Evolutionary conservation across 1,140 invertebrate genomes (phyloP).

Genomic region (Magallana angulata): DNA sequence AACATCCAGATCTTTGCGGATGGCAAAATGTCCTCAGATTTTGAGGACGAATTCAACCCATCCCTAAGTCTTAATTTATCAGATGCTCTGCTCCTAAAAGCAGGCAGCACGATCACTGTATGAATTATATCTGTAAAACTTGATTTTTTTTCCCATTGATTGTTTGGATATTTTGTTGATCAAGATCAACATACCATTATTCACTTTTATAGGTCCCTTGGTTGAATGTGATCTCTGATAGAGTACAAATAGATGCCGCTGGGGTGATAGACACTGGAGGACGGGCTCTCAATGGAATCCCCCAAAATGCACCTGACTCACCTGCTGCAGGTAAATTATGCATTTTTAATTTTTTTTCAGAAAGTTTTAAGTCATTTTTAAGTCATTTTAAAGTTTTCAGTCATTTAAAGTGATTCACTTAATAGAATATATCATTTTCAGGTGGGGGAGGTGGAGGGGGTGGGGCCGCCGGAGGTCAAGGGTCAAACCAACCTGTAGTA

Average conservation of each 20-base stretch:
- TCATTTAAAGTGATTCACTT: too few species aligned
- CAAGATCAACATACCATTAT: too few species aligned
- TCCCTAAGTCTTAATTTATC: constrained; percentile 62
- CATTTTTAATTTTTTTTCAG: too few species aligned
- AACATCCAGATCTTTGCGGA: constrained; percentile 67
- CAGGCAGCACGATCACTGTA: constrained; percentile 69
- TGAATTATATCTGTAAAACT: not conserved
- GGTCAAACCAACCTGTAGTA: constrained; percentile 57
- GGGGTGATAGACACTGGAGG: constrained; percentile 62
- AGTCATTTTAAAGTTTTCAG: too few species aligned
- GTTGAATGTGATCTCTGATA: constrained; percentile 62
- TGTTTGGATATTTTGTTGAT: not conserved
- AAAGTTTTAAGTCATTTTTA: too few species aligned
- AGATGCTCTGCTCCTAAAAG: constrained; percentile 63
- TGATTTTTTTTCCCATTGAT: not conserved
- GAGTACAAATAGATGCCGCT: constrained; percentile 68
- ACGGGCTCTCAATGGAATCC: constrained; percentile 50
- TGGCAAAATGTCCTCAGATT: constrained; percentile 64
- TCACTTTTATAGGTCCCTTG: constrained; percentile 62
- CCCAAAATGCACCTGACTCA: constrained; percentile 64
- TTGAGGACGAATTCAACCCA: constrained; percentile 57
- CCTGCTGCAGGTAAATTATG: constrained; percentile 64
- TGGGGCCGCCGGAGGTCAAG: constrained; percentile 70
- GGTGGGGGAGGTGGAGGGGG: constrained; percentile 71
- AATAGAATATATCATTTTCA: constrained; percentile 18